Conservation (phyloP, 2,888 invertebrate genomes). For the Heliconius hortense region DNA sequence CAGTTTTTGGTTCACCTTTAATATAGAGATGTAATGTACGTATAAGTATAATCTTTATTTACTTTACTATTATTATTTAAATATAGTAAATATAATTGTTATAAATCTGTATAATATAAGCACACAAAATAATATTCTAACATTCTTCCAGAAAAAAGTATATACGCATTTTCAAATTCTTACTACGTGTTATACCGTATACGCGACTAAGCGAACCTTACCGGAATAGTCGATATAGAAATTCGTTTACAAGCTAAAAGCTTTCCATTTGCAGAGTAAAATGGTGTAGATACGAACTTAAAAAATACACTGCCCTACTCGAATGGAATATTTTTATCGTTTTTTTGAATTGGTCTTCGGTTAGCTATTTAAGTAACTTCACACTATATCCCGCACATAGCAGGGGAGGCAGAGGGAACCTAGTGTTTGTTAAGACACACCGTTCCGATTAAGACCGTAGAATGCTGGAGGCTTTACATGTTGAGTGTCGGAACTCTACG, state of each 20-base stretch:
- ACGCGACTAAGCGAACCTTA: conserved; percentile 42
- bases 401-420: no score
- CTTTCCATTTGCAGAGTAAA: conserved; percentile 68
- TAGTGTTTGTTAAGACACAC: no score
- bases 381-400: no score
- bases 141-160: neutral
- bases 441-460: no score
- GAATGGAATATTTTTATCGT: conserved; percentile 26
- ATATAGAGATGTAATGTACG: no score
- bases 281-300: conserved; percentile 46
- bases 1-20: no score
- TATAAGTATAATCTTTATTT: no score
- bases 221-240: conserved; percentile 54
- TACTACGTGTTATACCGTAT: conserved; percentile 29
- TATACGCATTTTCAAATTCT: conserved; percentile 34
- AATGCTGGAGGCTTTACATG: no score
- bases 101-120: neutral
- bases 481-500: no score
- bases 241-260: conserved; percentile 73
- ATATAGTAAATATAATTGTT: no score
- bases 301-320: conserved; percentile 32
- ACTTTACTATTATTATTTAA: no score
- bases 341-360: conserved; percentile 22
- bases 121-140: neutral
- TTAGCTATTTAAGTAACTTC: neutral